These are phyloP conservation scores for Eilema griseolum DNA, from an alignment of 2,888 invertebrate species.

Conservation along the genomic window DNA sequence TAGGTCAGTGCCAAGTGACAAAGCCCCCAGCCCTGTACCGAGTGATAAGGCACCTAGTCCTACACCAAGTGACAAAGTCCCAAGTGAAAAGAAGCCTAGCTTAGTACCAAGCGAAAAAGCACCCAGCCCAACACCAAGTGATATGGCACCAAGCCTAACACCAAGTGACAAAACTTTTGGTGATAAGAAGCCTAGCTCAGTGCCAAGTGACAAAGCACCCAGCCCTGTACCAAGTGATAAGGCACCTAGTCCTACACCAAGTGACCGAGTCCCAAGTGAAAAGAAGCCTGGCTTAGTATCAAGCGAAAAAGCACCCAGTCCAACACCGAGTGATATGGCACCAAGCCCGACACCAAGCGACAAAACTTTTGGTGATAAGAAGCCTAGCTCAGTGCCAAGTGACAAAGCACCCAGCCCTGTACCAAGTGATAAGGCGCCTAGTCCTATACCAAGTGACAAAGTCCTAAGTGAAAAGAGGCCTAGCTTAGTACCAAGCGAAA, in stretches of 20 bases:
- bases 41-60: constrained; percentile 14
- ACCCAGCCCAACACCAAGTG: neutral
- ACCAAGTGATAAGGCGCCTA: constrained; percentile 3
- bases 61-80: constrained; percentile 8
- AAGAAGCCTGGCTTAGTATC: neutral
- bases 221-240: constrained; percentile 8
- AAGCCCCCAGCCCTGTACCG: neutral
- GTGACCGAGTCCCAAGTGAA: neutral
- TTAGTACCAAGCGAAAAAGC: neutral
- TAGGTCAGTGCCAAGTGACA: neutral
- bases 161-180: neutral
- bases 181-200: neutral
- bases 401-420: constrained; percentile 4
- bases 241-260: neutral
- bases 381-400: constrained; percentile 5
- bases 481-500: constrained; percentile 1
- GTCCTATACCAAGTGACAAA: neutral
- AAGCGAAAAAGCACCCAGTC: constrained; percentile 7
- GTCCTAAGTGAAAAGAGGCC: neutral
- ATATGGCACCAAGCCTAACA: constrained; percentile 2
- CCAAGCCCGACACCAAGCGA: neutral
- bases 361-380: constrained; percentile 1
- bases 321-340: no score
- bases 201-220: constrained; percentile 8
- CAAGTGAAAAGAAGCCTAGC: neutral